phyloP scores from a whole-genome alignment of 2,113 vertebrate species.

The Odocoileus virginianus region DNA sequence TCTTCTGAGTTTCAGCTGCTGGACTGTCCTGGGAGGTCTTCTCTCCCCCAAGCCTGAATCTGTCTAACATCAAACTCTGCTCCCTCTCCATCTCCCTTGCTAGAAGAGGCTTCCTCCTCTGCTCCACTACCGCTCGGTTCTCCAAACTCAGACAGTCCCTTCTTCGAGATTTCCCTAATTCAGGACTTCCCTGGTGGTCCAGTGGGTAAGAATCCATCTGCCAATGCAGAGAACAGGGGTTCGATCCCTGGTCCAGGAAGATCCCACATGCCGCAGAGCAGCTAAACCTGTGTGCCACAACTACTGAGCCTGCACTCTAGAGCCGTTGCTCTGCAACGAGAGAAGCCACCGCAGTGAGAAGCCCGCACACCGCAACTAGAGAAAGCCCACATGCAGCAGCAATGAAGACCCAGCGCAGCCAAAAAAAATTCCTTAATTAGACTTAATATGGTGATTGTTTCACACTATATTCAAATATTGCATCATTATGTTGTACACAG shows the following conservation, averaged over 20 bases:
- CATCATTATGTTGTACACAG: background rate
- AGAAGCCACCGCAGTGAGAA: background rate
- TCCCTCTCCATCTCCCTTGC: background rate
- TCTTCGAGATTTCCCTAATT: background rate
- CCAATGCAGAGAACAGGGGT: background rate
- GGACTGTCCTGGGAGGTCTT: background rate
- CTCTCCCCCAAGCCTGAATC: background rate
- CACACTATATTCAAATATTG: background rate
- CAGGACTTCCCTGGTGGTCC: background rate
- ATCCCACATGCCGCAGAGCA: background rate
- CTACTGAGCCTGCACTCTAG: background rate
- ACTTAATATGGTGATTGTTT: background rate
- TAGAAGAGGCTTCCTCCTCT: background rate
- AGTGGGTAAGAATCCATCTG: background rate
- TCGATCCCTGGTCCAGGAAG: background rate
- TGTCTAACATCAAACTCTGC: background rate
- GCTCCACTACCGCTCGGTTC: background rate
- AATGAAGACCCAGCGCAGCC: background rate
- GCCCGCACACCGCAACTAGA: background rate
- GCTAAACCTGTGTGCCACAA: background rate
- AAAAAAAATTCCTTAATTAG: background rate
- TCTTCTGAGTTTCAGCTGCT: background rate
- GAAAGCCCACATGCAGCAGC: background rate
- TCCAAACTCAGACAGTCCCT: background rate
- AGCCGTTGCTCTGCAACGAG: accelerated